Base-by-base conservation (phyloP, 30 jellyfish, hydroid and myxozoan genomes). In the Hydractinia symbiolongicarpus region DNA sequence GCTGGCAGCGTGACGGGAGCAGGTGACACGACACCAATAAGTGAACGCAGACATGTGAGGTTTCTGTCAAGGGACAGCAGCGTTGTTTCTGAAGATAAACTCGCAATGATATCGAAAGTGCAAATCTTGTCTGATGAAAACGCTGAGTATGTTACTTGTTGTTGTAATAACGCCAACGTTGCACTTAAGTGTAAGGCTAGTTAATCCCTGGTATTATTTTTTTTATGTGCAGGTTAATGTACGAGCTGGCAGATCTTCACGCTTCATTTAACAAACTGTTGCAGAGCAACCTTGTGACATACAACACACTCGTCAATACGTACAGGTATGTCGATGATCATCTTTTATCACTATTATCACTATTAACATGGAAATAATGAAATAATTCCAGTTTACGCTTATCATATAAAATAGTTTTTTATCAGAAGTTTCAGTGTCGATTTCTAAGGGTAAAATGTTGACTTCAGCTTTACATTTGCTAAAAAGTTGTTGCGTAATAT, bases 41-140 rank as follows among this genome's bases (percentile, higher is more conserved):
- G 10, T 51, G 61, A 16, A 79, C 50, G 84, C 30, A 79, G 66
- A 54, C 17, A 30, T 4, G 87, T 79, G n/a, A 53, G 73, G 71
- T 79, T 79, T 66, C n/a, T 79, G 44, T 30, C 73, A 9, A 83
- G 87, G 14, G 87, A 79, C 53, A 53, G 1, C 50, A 79, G 87
- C 54, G 49, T 57, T 40, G 20, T 1, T 16, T 61, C 75, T 40
- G 69, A 70, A 50, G 95, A 84, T 21, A 79, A 82, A 58, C 44
- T 21, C 8, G 10, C 75, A 8, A 84, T 84, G 6, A 7, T 83
- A 21, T 81, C 61, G 77, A 84, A 83, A 44, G 66, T 81, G 4
- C 60, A 74, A 4, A 72, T 56, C 55, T 61, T 89, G 4, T 81
- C 97, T 6, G 80, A 80, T 17, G 97, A 89, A 81, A 89, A 84